A percentile compares a stretch with the other conserved stretches of the same genome.
phyloP scores from a whole-genome alignment of 2,797 vertebrate species.

The Cetoscarus ocellatus region DNA sequence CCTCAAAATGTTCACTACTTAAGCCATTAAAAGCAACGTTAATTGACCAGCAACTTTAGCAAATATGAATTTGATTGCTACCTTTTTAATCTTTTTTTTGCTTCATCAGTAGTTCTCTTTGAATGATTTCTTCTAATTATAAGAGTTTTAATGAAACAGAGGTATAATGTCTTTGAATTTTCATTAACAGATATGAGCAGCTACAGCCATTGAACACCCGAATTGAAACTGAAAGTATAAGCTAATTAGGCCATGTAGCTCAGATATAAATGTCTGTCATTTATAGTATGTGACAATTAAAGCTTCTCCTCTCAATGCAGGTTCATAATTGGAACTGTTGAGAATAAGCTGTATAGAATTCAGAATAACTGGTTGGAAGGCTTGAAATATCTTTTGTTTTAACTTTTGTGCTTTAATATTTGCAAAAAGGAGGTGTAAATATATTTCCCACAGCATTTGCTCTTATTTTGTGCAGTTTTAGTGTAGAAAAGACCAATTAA shows the following conservation, averaged over 20 bases:
- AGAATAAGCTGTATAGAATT: neutral
- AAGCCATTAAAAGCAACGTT: neutral
- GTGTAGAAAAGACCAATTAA: neutral
- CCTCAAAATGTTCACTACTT: neutral
- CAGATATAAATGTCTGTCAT: neutral
- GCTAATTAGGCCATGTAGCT: neutral
- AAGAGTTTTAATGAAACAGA: slow-evolving; percentile 9
- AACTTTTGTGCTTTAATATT: neutral
- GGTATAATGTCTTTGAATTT: slow-evolving; percentile 11
- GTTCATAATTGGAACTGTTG: neutral
- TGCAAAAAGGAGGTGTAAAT: neutral
- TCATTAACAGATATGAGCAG: slow-evolving; percentile 9
- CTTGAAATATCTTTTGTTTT: neutral
- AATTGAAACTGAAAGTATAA: neutral
- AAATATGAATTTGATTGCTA: neutral
- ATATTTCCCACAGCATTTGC: too few species aligned
- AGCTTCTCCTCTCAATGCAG: neutral
- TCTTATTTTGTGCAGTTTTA: too few species aligned
- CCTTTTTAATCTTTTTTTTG: neutral
- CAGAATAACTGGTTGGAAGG: neutral
- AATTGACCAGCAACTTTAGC: neutral
- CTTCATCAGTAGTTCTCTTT: neutral
- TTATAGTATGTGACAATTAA: neutral
- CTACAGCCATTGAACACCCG: slow-evolving; percentile 5
- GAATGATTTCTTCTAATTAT: slow-evolving; percentile 17